Evolutionary conservation across 2,888 invertebrate species (phyloP), one percentile per base, ranked within the genome.

Genomic region (Polydrusus tereticollis): DNA sequence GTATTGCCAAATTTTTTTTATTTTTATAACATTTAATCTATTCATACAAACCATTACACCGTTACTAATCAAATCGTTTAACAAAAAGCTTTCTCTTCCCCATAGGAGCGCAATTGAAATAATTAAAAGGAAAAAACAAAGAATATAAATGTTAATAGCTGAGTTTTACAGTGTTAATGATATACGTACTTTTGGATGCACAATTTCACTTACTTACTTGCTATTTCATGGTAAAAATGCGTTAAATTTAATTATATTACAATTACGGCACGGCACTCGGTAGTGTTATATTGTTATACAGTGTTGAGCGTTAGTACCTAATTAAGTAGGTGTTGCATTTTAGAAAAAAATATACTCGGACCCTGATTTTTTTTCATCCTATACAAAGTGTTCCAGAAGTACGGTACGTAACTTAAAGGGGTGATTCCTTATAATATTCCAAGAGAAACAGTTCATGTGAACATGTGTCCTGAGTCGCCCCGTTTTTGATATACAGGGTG

Each of bases 51-150:
- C 29, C 29, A 55, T 55, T 33, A 26, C 52, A 55, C 52, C 52
- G 52, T 55, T 55, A 29, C 57, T 55, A 66, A 66, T 36, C 29
- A 43, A 43, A 66, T 55, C 57, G 20, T 26, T 66, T 66, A 66
- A 57, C 65, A 66, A 41, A 47, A 26, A n/a, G 43, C 65, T 66
- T 66, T 66, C 65, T 66, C 65, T 26, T 47, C 20, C 29, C 43
- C 45, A 12, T 52, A 21, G 43, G 43, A 66, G 57, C 26, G 55
- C 41, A 57, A 36, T 52, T 21, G 36, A 64, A 41, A 23, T 60
- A 41, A 23, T 23, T 38, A 20, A 38, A 23, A 45, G 52, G 29
- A 55, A 55, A 41, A 55, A 8, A 29, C 29, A 55, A 55, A 55
- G 29, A 55, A 18, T 8, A 55, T 18, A 55, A 55, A 55, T 55